Conservation (phyloP, 2,113 vertebrate genomes). For the Anguilla rostrata region DNA sequence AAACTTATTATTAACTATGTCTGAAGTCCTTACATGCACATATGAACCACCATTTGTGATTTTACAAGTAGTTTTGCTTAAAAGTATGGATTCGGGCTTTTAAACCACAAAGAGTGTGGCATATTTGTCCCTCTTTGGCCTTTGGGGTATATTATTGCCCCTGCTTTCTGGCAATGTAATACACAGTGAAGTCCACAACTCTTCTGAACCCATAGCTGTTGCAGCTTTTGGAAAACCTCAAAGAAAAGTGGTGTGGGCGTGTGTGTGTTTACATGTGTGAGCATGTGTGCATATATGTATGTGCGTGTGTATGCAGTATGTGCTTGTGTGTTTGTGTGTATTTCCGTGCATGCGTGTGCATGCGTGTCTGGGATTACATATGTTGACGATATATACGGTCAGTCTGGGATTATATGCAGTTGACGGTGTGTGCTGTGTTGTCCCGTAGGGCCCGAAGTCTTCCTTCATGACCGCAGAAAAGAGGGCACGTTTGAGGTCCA, state of each 20-base stretch:
- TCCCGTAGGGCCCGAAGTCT: constrained; percentile 89
- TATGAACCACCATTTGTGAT: no score
- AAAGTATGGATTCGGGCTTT: no score
- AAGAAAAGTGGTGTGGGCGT: not conserved
- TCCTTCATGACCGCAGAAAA: constrained; percentile 96
- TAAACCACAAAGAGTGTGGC: no score
- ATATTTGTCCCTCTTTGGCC: no score
- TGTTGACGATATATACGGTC: no score
- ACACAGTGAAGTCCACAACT: no score
- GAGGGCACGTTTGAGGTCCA: constrained; percentile 89
- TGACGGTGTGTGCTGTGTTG: not conserved
- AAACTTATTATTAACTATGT: no score
- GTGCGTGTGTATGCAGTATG: no score
- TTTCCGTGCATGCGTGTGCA: constrained; percentile 1
- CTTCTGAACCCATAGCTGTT: not conserved
- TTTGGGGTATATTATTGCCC: no score
- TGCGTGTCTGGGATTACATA: not conserved
- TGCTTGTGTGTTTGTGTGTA: constrained; percentile 11
- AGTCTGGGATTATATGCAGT: not conserved
- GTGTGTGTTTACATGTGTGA: constrained; percentile 17
- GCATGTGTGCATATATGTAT: not conserved
- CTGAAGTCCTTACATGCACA: no score
- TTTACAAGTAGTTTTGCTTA: no score
- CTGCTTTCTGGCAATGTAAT: not conserved
- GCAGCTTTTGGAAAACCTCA: not conserved